Evolutionary conservation across 2,113 vertebrate genomes (phyloP), one percentile per base, ranked within the genome.

Genomic region (Physeter macrocephalus): DNA sequence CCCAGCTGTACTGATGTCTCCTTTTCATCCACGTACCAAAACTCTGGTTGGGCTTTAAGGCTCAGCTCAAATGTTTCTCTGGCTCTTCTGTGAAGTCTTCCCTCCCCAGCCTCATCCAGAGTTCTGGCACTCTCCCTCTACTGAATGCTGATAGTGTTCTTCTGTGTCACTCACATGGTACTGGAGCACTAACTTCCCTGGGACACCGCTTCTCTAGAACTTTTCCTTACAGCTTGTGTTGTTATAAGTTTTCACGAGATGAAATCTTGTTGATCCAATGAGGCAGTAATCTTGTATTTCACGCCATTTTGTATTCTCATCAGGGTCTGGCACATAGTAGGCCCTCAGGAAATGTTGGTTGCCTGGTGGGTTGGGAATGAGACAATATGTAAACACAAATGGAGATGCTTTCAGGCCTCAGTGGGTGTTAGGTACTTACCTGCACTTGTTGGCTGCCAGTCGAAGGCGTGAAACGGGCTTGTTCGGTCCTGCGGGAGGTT

Each of bases 341-440:
- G 87, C n/a, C 84, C 71, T 66, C 4, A 49, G 94, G 90, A 95
- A 90, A 52, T 46, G 52, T n/a, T 46, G 64, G 62, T 62, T 67
- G 46, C 64, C 43, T 4, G 15, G 66, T 92, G 46, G 94, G 54
- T 88, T 90, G 96, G 83, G 93, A 75, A 34, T 96, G 86, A 78
- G 82, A 25, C 78, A 80, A 95, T 54, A 39, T 2, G 2, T 49
- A 61, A 97, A 72, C 54, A 62, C 18, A 81, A 39, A 25, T 3
- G 3, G 36, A 75, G 86, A 77, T 0, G 8, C 34, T 92, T 84
- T 84, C 39, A 36, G 89, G 82, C 88, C 57, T 36, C 39, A 69
- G 54, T 62, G 80, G 89, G 72, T 85, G 72, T 27, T 18, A 72
- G 81, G 66, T 64, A 39, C 62, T 59, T 90, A 88, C 82, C 71